Evolutionary conservation across 2,797 vertebrate species (phyloP).

Genomic region (Pseudomugil gertrudae): DNA sequence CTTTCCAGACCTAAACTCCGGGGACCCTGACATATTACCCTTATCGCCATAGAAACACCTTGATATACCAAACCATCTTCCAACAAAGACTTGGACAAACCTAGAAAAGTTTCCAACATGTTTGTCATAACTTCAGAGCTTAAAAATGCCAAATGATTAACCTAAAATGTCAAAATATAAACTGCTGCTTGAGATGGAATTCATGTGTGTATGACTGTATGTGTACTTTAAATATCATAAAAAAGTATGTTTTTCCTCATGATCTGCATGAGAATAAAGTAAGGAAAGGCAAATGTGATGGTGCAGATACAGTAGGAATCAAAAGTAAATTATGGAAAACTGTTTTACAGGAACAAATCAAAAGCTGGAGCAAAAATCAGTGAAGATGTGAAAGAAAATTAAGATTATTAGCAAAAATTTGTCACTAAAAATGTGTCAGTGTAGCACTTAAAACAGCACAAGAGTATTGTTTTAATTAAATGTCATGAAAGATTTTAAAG

Average conservation of each 20-base stretch:
- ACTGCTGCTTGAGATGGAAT: conserved; percentile 44
- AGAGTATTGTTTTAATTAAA: conserved; percentile 13
- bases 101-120: conserved; percentile 66
- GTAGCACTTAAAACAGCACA: not conserved
- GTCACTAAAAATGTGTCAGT: not conserved
- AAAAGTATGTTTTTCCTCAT: conserved; percentile 29
- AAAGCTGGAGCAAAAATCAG: not conserved
- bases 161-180: conserved; percentile 65
- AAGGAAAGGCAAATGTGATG: conserved; percentile 3
- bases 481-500: conserved; percentile 14
- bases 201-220: not conserved
- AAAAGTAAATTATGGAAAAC: not conserved
- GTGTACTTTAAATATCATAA: conserved; percentile 18
- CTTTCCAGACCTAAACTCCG: conserved; percentile 72
- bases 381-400: not conserved
- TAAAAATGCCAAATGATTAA: conserved; percentile 65
- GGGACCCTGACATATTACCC: conserved; percentile 71
- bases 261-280: conserved; percentile 27
- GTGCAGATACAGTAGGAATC: not conserved
- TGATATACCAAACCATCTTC: conserved; percentile 68
- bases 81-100: conserved; percentile 65
- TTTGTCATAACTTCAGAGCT: conserved; percentile 57
- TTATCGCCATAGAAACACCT: conserved; percentile 79
- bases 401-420: not conserved
- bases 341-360: not conserved